Conservation (phyloP, 2,888 invertebrate species). For the Dynastes grantii region DNA sequence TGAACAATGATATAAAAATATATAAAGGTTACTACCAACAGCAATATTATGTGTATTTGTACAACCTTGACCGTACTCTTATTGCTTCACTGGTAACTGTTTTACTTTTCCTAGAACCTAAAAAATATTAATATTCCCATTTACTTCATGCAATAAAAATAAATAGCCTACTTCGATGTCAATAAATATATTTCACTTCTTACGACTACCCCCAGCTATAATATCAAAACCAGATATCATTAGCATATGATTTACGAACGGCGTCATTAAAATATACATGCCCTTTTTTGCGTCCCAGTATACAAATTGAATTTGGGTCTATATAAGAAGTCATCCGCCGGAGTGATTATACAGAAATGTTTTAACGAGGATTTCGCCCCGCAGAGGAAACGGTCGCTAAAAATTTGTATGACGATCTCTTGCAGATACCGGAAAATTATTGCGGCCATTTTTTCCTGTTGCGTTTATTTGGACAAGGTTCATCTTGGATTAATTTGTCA, state of each 20-base stretch:
- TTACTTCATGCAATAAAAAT: slow-evolving; percentile 14
- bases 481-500: slow-evolving; percentile 37
- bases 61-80: too few relatives aligned
- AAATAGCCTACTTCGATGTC: slow-evolving; percentile 13
- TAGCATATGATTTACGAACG: slow-evolving; percentile 37
- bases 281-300: background rate
- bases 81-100: too few relatives aligned
- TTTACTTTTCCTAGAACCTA: background rate
- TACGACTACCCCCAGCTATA: background rate
- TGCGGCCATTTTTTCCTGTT: slow-evolving; percentile 28
- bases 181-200: slow-evolving; percentile 22
- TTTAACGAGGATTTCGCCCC: background rate
- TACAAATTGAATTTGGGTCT: slow-evolving; percentile 12
- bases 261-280: slow-evolving; percentile 27
- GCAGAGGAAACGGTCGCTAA: background rate
- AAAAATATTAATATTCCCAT: slow-evolving; percentile 1
- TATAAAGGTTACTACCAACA: too few relatives aligned
- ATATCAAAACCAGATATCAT: slow-evolving; percentile 31
- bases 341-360: background rate
- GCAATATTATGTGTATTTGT: too few relatives aligned
- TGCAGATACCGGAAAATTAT: slow-evolving; percentile 31
- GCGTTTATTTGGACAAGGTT: slow-evolving; percentile 32
- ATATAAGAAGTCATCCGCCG: background rate
- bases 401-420: slow-evolving; percentile 22
- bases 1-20: too few relatives aligned